Percentiles rank a stretch among this genome's conserved stretches.
phyloP scores from a whole-genome alignment of 2,797 vertebrate species.

The Moxostoma hubbsi region DNA sequence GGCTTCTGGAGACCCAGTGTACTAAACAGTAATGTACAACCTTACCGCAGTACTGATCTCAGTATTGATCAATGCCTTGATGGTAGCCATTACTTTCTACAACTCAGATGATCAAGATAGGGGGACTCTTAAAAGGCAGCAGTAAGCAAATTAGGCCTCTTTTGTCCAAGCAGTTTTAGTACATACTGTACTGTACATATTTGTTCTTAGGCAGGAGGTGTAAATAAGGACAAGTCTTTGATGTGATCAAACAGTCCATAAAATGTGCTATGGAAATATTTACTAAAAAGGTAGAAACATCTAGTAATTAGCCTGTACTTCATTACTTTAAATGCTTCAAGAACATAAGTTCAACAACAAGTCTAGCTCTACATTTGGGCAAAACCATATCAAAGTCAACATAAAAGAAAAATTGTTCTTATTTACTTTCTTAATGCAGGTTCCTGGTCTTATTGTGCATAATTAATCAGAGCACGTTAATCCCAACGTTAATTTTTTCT shows the following conservation, averaged over 20 bases:
- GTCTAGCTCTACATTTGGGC: too few species aligned
- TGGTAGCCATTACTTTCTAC: conserved; percentile 4
- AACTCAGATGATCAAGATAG: conserved; percentile 15
- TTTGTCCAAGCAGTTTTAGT: not conserved
- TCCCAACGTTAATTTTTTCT: too few species aligned
- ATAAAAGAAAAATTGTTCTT: too few species aligned
- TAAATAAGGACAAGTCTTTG: not conserved
- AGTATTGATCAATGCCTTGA: conserved; percentile 31
- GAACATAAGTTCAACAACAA: not conserved
- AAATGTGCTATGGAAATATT: not conserved
- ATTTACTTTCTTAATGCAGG: too few species aligned
- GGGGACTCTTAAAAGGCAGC: not conserved
- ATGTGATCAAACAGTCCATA: not conserved
- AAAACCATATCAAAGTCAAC: too few species aligned
- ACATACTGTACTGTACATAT: too few species aligned
- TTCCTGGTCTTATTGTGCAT: too few species aligned
- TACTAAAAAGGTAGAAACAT: not conserved
- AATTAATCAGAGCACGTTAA: too few species aligned
- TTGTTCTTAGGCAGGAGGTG: not conserved
- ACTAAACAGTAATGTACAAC: conserved; percentile 4
- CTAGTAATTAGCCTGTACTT: not conserved
- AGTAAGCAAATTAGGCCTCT: not conserved
- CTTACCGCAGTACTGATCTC: conserved; percentile 36
- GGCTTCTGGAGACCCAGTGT: not conserved
- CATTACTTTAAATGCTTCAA: not conserved